These are phyloP conservation scores for Zaprionus ornatus DNA, from an alignment of 1,140 invertebrate genomes.

Conservation along the genomic window DNA sequence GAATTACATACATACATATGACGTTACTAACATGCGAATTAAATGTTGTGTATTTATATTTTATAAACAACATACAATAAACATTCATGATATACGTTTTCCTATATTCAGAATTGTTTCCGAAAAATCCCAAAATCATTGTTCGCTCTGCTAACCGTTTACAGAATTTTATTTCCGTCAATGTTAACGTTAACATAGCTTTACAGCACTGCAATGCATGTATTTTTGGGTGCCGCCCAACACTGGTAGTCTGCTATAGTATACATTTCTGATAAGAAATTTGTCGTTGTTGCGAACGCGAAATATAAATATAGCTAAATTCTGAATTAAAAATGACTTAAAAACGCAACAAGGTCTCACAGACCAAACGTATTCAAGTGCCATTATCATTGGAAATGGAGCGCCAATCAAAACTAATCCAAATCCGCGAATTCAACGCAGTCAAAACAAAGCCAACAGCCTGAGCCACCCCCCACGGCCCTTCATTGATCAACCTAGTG, in stretches of 20 bases:
- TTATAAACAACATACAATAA: slow-evolving; percentile 27
- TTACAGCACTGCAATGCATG: neutral
- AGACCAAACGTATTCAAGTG: slow-evolving; percentile 37
- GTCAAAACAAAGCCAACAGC: slow-evolving; percentile 20
- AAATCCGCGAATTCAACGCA: slow-evolving; percentile 15
- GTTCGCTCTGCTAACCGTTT: neutral
- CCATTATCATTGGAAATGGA: slow-evolving; percentile 46
- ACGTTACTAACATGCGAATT: slow-evolving; percentile 28
- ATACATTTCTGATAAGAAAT: slow-evolving; percentile 76
- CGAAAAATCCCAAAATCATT: neutral
- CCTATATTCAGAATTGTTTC: neutral
- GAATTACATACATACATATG: slow-evolving; percentile 12
- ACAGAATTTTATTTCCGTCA: slow-evolving; percentile 2
- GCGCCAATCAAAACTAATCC: slow-evolving; percentile 59
- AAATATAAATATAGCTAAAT: slow-evolving; percentile 19
- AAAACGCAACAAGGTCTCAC: slow-evolving; percentile 25
- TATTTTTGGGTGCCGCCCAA: slow-evolving; percentile 5
- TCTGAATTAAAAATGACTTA: slow-evolving; percentile 74
- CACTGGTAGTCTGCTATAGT: slow-evolving; percentile 42
- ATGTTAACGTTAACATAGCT: neutral
- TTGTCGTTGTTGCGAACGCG: slow-evolving; percentile 40
- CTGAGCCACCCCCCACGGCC: slow-evolving; percentile 18
- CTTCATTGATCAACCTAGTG: neutral
- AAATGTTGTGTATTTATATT: slow-evolving; percentile 27
- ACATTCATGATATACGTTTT: slow-evolving; percentile 1